Percentiles rank a stretch among this genome's conserved stretches.
Conservation (phyloP, 2,888 invertebrate genomes). For the Parnassius mnemosyne region DNA sequence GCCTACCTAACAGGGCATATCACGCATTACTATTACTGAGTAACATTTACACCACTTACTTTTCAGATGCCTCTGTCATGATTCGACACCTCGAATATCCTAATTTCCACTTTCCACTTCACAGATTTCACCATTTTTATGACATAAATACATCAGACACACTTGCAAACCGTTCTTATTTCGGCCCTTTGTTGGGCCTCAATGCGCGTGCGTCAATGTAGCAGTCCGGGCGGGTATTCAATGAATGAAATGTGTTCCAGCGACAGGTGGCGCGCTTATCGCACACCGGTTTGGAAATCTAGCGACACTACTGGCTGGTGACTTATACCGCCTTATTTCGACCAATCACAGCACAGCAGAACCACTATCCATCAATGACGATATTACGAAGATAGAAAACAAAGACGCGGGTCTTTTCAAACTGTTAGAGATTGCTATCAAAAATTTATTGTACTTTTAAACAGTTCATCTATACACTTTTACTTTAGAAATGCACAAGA, state of each 20-base stretch:
- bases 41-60: slow-evolving; percentile 83
- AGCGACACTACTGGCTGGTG: slow-evolving; percentile 49
- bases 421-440: slow-evolving; percentile 17
- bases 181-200: slow-evolving; percentile 80
- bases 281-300: slow-evolving; percentile 46
- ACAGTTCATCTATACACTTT: slow-evolving; percentile 21
- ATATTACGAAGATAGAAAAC: slow-evolving; percentile 34
- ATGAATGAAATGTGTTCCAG: slow-evolving; percentile 65
- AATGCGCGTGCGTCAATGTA: slow-evolving; percentile 76
- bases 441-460: slow-evolving; percentile 31
- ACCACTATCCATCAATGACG: slow-evolving; percentile 49
- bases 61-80: slow-evolving; percentile 96
- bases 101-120: slow-evolving; percentile 90
- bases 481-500: not conserved
- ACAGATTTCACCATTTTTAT: slow-evolving; percentile 91
- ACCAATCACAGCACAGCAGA: slow-evolving; percentile 51
- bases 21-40: slow-evolving; percentile 56
- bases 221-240: slow-evolving; percentile 74
- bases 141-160: slow-evolving; percentile 87
- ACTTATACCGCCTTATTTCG: slow-evolving; percentile 36
- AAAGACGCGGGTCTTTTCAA: slow-evolving; percentile 57
- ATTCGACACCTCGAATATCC: slow-evolving; percentile 90
- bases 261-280: slow-evolving; percentile 75
- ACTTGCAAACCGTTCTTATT: slow-evolving; percentile 74
- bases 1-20: slow-evolving; percentile 67